These are phyloP conservation scores for Parotocinclus haroldoi DNA, from an alignment of 2,797 vertebrate species.

Conservation along the genomic window DNA sequence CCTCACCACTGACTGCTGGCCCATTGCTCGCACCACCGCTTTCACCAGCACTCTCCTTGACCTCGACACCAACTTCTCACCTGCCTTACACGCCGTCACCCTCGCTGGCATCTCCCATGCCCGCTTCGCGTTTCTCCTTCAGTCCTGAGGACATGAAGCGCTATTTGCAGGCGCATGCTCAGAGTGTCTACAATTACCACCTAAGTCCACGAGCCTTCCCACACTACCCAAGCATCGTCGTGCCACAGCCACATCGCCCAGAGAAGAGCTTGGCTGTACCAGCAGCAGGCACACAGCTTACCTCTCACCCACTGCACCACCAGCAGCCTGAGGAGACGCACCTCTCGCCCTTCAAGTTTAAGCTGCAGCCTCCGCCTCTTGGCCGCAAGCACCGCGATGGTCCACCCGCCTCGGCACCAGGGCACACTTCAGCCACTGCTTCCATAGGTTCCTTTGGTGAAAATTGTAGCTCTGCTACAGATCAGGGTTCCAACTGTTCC, in stretches of 20 bases:
- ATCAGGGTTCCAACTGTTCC: slow-evolving; percentile 45
- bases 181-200: slow-evolving; percentile 94
- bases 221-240: slow-evolving; percentile 87
- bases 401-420: slow-evolving; percentile 31
- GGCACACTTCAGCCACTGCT: slow-evolving; percentile 39
- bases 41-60: slow-evolving; percentile 86
- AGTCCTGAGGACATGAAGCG: slow-evolving; percentile 94
- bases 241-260: slow-evolving; percentile 85
- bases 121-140: slow-evolving; percentile 90
- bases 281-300: slow-evolving; percentile 28
- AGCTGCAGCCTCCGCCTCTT: slow-evolving; percentile 86
- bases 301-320: slow-evolving; percentile 60
- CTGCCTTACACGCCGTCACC: slow-evolving; percentile 86
- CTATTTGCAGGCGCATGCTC: slow-evolving; percentile 89
- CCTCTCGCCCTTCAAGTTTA: slow-evolving; percentile 84
- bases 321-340: slow-evolving; percentile 59
- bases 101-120: slow-evolving; percentile 80
- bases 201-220: slow-evolving; percentile 90
- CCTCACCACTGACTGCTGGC: slow-evolving; percentile 72
- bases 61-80: slow-evolving; percentile 81
- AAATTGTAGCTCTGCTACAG: slow-evolving; percentile 33
- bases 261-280: slow-evolving; percentile 58
- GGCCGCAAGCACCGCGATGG: slow-evolving; percentile 82
- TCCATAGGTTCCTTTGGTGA: slow-evolving; percentile 55
- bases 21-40: slow-evolving; percentile 77